Evolutionary conservation across 1,140 invertebrate species (phyloP).

Genomic region (Eumaeus atala): DNA sequence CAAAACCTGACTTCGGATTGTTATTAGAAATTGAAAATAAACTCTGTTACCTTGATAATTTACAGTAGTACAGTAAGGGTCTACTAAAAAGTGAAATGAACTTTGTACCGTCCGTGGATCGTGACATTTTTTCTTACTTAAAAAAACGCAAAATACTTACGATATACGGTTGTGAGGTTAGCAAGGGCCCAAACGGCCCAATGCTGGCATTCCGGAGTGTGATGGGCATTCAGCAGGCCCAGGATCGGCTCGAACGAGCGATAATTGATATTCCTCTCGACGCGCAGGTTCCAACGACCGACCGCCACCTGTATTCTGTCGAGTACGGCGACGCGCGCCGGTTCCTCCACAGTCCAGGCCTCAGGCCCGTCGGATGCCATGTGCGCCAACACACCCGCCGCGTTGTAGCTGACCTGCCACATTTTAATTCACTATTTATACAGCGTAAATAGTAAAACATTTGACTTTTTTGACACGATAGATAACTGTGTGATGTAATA

Average conservation of each 20-base stretch:
- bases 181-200: slow-evolving; percentile 99
- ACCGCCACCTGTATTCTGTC: slow-evolving; percentile 86
- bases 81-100: too few species aligned
- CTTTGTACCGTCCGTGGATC: too few species aligned
- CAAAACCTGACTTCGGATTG: too few species aligned
- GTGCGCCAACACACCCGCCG: slow-evolving; percentile 95
- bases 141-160: slow-evolving; percentile 76
- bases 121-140: neutral
- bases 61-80: too few species aligned
- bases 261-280: slow-evolving; percentile 97
- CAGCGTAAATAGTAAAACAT: too few species aligned
- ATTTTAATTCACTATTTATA: too few species aligned
- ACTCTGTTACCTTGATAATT: too few species aligned
- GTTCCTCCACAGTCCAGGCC: slow-evolving; percentile 85
- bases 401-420: slow-evolving; percentile 93
- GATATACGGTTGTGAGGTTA: slow-evolving; percentile 94
- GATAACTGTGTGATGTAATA: too few species aligned
- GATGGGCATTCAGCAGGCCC: slow-evolving; percentile 83
- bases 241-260: slow-evolving; percentile 95
- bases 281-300: slow-evolving; percentile 88
- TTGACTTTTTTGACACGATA: too few species aligned
- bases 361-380: slow-evolving; percentile 93
- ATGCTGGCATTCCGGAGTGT: slow-evolving; percentile 93
- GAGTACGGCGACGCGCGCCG: slow-evolving; percentile 84
- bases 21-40: too few species aligned